Evolutionary conservation across 1,140 invertebrate genomes (phyloP).

Genomic region (Trichonephila inaurata): DNA sequence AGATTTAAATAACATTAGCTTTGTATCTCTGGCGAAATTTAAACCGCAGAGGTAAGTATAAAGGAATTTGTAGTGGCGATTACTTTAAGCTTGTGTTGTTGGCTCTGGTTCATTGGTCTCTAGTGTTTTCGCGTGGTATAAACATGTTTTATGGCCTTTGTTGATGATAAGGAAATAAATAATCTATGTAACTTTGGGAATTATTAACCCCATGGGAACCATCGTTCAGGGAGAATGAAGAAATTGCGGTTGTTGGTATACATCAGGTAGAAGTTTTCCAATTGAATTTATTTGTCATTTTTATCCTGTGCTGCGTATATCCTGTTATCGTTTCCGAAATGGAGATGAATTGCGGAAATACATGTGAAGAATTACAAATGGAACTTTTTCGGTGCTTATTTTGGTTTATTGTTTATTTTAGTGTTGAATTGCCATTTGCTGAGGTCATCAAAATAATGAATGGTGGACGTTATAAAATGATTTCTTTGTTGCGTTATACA

Average conservation of each 20-base stretch:
- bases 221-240: slow-evolving; percentile 44
- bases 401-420: no score
- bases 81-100: not conserved
- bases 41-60: slow-evolving; percentile 9
- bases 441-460: no score
- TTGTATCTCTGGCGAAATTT: slow-evolving; percentile 10
- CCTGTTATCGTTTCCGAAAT: not conserved
- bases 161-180: slow-evolving; percentile 62
- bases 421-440: no score
- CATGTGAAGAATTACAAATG: not conserved
- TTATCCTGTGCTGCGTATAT: not conserved
- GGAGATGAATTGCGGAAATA: not conserved
- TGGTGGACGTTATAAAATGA: no score
- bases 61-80: slow-evolving; percentile 28
- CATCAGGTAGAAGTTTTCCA: not conserved
- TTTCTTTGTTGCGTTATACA: no score
- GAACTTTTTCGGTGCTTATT: no score
- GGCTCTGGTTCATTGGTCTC: slow-evolving; percentile 36
- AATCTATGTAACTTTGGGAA: slow-evolving; percentile 51
- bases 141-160: slow-evolving; percentile 53
- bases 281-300: slow-evolving; percentile 59
- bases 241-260: slow-evolving; percentile 43
- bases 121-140: not conserved
- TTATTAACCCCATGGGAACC: slow-evolving; percentile 20
- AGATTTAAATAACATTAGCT: slow-evolving; percentile 56